A percentile compares a stretch with the other conserved stretches of the same genome.
phyloP scores from a whole-genome alignment of 1,140 invertebrate species.

The Temnothorax nylanderi region DNA sequence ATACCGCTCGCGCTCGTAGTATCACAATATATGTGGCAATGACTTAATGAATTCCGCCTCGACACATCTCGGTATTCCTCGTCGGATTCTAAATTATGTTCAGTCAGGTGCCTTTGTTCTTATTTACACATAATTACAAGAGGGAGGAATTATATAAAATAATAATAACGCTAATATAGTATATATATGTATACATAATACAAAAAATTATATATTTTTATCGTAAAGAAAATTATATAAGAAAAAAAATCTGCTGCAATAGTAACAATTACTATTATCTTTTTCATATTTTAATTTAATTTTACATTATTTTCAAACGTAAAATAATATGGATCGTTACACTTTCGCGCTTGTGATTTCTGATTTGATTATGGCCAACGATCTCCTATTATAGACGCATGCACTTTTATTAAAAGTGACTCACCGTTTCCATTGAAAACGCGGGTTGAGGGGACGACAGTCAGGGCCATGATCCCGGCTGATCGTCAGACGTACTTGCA shows the following conservation, averaged over 20 bases:
- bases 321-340: background rate
- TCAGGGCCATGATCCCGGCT: slow-evolving; percentile 74
- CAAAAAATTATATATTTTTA: background rate
- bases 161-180: background rate
- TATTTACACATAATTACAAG: background rate
- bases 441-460: slow-evolving; percentile 76
- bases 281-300: background rate
- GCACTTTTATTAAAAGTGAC: slow-evolving; percentile 55
- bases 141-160: background rate
- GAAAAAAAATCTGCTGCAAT: background rate
- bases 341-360: background rate
- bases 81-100: slow-evolving; percentile 2
- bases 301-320: background rate
- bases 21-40: slow-evolving; percentile 48
- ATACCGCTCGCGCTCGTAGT: background rate
- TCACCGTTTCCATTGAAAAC: slow-evolving; percentile 81
- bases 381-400: slow-evolving; percentile 4
- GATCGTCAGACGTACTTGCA: slow-evolving; percentile 45
- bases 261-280: background rate
- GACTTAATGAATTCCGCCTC: slow-evolving; percentile 68
- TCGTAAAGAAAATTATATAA: background rate
- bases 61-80: slow-evolving; percentile 69
- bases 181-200: too few species aligned
- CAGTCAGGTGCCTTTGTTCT: background rate
- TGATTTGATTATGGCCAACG: background rate